Base-by-base conservation (phyloP, 2,797 vertebrate genomes). In the Lacerta bilineata region DNA sequence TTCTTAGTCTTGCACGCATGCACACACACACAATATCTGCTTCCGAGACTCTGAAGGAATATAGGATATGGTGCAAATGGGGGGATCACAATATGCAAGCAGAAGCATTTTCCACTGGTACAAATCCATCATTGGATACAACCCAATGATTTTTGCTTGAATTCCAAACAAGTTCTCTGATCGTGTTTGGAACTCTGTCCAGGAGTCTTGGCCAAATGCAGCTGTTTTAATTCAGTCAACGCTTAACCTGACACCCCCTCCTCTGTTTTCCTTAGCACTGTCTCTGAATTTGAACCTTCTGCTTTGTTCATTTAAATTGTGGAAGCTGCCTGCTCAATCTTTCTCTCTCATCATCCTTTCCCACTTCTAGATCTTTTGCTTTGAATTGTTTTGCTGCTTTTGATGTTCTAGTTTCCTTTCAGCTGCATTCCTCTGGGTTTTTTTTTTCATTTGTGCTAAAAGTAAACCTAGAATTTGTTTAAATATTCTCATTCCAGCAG, bases 381-480 rank as follows among this genome's bases (percentile, higher is more conserved):
- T 79, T 86, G 10, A 36, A 29, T 43, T 46, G 25, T 78, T 33
- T 68, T 79, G 64, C n/a, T 79, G 75, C 18, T 69, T 86, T 86
- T 68, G 29, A 68, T 25, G 59, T 76, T 76, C 27, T 85, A 43
- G 11, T 61, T 76, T 78, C 13, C 64, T 64, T 68, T 68, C 29
- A 27, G 29, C 6, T 86, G 43, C 29, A 43, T 79, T 86, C 76
- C n/a, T 68, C 27, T 82, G 25, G 3, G 13, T 17, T 13, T 46
- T 25, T 68, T 39, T 68, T 5, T 20, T 4, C 8, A 18, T 80
- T 33, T 66, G 23, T 27, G 59, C 25, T 25, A 39, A 66, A 41
- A 64, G 18, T 23, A 64, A 64, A 4, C 23, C 79, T 64, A 80
- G n/a, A 25, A 66, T 78, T 76, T 66, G 61, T 85, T 77, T n/a